Base-by-base conservation (phyloP, 1,140 invertebrate genomes). In the Platyscapa corneri region DNA sequence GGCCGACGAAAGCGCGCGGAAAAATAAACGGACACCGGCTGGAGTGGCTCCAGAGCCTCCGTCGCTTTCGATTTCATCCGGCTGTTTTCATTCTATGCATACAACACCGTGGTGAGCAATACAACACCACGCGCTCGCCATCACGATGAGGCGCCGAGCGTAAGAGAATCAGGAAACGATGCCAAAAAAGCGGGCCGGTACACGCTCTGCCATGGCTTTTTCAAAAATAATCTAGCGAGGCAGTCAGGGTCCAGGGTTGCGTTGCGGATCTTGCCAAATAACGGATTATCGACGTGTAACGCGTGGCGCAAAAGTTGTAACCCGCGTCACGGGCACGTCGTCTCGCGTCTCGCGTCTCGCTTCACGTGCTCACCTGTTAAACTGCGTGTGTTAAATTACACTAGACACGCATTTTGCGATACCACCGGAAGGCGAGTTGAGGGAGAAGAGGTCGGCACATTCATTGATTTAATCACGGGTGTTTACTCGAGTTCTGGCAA, bases 231-330 rank as follows among this genome's bases (percentile, higher is more conserved):
- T 42, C 32, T 74, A 34, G 37, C 53, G 42, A 12, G 42, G 42
- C 10, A 60, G 23, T 60, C 56, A 3, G 3, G 75, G 42, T 18
- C 75, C 42, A 77, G 75, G 75, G 75, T 77, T 46, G 10, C 8
- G 46, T 39, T 12, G 46, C 14, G 37, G 74, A 7, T 77, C 12
- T 77, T 77, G 75, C 75, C 75, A 77, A 77, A 77, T 53, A 49
- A 46, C 39, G 60, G 32, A 23, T 56, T 39, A 34, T 79, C 27
- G n/a, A 79, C 78, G 78, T 30, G 39, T 27, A 53, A 70, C 23
- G 49, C 14, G 20, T 60, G 56, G 56, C 18, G 10, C 53, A 56
- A 56, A 56, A 56, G 53, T 16, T 16, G 53, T 2, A 60, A 60
- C 27, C 20, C 3, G 27, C 56, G 56, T 60, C 49, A 53, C 49